A percentile compares a stretch with the other conserved stretches of the same genome.
Conservation (phyloP, 1,140 invertebrate species). For the Zophobas atratus region DNA sequence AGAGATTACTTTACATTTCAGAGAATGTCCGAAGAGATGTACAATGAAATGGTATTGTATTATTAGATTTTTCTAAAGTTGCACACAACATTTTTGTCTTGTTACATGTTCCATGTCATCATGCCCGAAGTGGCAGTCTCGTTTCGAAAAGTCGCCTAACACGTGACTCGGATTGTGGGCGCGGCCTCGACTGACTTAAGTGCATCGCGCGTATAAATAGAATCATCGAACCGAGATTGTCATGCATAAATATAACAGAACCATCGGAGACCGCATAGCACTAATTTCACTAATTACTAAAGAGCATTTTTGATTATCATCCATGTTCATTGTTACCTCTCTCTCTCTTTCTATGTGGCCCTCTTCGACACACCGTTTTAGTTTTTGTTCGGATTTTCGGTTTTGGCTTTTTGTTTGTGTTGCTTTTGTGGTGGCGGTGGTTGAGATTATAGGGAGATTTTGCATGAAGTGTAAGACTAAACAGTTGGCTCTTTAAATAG, state of each 20-base stretch:
- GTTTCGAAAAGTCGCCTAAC: no score
- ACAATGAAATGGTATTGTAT: conserved; percentile 88
- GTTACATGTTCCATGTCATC: conserved; percentile 45
- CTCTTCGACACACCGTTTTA: conserved; percentile 4
- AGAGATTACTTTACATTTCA: conserved; percentile 77
- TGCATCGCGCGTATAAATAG: neutral
- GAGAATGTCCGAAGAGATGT: conserved; percentile 85
- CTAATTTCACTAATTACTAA: conserved; percentile 52
- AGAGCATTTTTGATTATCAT: conserved; percentile 33
- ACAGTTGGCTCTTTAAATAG: neutral
- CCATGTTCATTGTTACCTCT: conserved; percentile 52
- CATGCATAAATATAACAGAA: conserved; percentile 37
- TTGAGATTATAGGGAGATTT: neutral
- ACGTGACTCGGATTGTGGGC: neutral
- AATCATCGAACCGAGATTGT: conserved; percentile 1
- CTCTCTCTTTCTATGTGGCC: neutral
- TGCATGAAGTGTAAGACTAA: conserved; percentile 4
- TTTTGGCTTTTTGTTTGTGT: conserved; percentile 25
- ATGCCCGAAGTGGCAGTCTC: conserved; percentile 22
- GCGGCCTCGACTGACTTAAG: neutral
- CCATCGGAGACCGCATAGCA: conserved; percentile 18
- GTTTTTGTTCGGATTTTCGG: neutral
- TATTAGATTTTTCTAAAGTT: conserved; percentile 62
- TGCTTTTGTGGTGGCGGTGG: neutral
- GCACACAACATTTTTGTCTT: conserved; percentile 44